Conservation (phyloP, 2,888 invertebrate genomes). For the Bimastos eiseni region DNA sequence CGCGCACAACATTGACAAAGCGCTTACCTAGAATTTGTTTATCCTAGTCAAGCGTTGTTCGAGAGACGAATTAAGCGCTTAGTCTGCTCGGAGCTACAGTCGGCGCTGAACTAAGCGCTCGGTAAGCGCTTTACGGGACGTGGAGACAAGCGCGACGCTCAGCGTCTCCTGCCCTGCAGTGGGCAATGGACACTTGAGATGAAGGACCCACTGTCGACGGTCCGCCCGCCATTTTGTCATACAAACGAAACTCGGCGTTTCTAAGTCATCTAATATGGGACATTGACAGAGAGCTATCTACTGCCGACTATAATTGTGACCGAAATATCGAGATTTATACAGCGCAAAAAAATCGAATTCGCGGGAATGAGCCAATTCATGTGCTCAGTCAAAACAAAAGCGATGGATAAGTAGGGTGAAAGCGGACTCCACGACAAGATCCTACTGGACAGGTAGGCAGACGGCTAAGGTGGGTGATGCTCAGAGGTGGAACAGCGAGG, state of each 20-base stretch:
- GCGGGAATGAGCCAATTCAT: no score
- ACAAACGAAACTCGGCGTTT: not conserved
- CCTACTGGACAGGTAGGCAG: no score
- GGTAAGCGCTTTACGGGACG: not conserved
- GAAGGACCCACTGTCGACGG: not conserved
- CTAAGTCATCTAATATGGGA: not conserved
- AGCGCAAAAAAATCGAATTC: not conserved
- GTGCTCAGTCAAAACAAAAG: no score
- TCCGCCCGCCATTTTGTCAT: no score
- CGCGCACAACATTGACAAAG: not conserved
- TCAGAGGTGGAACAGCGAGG: no score
- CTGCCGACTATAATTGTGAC: not conserved
- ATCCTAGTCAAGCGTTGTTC: not conserved
- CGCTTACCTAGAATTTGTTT: not conserved
- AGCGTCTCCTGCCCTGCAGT: not conserved
- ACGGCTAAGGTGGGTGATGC: no score
- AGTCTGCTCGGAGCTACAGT: not conserved
- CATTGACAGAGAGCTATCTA: not conserved
- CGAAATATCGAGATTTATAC: not conserved
- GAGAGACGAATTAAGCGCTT: not conserved
- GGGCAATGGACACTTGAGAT: not conserved
- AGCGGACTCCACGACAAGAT: no score
- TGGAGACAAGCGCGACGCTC: not conserved
- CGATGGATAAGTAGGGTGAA: no score
- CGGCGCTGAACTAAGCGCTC: not conserved